phyloP scores from a whole-genome alignment of 2,113 vertebrate genomes.

The Struthidea cinerea region DNA sequence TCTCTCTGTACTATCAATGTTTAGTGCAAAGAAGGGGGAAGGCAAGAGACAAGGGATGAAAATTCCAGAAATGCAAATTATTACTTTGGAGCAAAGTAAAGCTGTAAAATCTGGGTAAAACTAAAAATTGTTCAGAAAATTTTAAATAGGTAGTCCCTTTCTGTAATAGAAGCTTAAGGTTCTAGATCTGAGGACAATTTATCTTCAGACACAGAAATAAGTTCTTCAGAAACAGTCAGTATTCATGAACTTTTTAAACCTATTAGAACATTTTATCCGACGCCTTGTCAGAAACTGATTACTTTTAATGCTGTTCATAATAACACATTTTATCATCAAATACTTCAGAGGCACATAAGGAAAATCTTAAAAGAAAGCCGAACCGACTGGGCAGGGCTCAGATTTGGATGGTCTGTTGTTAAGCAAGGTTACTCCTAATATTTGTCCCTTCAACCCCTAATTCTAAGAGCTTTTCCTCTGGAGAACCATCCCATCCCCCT shows the following conservation, averaged over 20 bases:
- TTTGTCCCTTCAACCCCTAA: not conserved
- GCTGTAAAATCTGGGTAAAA: not conserved
- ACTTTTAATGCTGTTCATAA: not conserved
- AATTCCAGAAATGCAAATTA: not conserved
- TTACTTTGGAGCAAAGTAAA: not conserved
- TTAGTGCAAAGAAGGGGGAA: not conserved
- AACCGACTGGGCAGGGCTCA: not conserved
- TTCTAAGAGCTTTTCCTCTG: not conserved
- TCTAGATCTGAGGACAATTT: not conserved
- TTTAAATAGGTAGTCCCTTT: not conserved
- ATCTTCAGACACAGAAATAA: not conserved
- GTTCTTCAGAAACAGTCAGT: not conserved
- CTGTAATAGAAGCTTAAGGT: not conserved
- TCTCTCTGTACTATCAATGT: fast-evolving
- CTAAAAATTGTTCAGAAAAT: not conserved
- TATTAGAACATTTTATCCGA: not conserved
- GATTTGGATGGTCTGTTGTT: not conserved
- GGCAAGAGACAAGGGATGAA: not conserved
- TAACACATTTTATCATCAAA: not conserved
- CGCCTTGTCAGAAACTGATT: not conserved
- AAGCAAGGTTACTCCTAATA: too few relatives aligned
- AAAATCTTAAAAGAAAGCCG: not conserved
- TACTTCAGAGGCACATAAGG: not conserved
- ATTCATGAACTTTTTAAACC: not conserved
- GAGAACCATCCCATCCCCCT: not conserved